phyloP scores from a whole-genome alignment of 2,797 vertebrate genomes.

The Kryptolebias ocellatus region DNA sequence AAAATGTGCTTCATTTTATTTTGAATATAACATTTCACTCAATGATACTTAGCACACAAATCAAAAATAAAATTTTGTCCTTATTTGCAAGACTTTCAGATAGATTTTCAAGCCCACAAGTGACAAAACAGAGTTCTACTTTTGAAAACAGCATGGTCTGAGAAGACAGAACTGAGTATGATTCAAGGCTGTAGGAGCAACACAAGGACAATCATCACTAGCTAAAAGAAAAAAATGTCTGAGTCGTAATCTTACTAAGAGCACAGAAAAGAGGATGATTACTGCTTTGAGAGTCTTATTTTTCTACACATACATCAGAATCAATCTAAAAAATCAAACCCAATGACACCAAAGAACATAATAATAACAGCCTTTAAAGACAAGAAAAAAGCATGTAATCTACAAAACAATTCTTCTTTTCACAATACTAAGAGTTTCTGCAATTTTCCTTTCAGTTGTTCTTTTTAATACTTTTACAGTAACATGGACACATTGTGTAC shows the following conservation, averaged over 20 bases:
- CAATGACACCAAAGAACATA: background rate
- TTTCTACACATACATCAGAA: conserved; percentile 20
- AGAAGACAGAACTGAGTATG: conserved; percentile 19
- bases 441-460: no score
- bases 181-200: conserved; percentile 26
- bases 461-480: background rate
- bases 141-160: conserved; percentile 29
- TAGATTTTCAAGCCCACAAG: background rate
- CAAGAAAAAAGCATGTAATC: background rate
- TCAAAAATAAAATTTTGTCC: no score
- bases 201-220: conserved; percentile 36
- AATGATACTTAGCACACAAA: no score
- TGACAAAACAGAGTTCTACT: background rate
- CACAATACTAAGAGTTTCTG: background rate
- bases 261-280: conserved; percentile 24
- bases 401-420: background rate
- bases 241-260: conserved; percentile 34
- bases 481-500: background rate
- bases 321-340: conserved; percentile 15
- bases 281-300: conserved; percentile 27
- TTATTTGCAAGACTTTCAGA: background rate
- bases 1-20: no score
- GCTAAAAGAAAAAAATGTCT: conserved; percentile 34
- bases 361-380: background rate
- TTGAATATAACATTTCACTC: no score